Percentiles rank a stretch among this genome's conserved stretches.
Evolutionary conservation across 2,797 vertebrate species (phyloP).

Genomic region (Benthosema pterotum): DNA sequence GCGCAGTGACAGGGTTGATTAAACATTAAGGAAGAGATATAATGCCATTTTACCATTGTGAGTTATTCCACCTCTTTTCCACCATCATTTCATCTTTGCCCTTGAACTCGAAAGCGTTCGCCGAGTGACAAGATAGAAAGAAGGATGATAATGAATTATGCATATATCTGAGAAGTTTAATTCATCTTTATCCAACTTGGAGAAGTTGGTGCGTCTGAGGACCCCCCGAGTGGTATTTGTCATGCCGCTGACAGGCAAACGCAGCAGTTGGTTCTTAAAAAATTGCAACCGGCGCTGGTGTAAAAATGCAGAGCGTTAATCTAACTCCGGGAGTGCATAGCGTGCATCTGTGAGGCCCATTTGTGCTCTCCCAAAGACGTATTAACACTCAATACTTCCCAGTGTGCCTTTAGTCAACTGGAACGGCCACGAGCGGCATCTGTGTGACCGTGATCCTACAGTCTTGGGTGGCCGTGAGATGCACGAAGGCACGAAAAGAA

Average conservation of each 20-base stretch:
- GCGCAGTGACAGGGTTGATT: constrained; percentile 79
- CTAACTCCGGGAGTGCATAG: too few species aligned
- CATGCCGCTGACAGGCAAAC: constrained; percentile 68
- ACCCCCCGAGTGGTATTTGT: constrained; percentile 72
- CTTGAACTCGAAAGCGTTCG: constrained; percentile 77
- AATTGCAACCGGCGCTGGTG: constrained; percentile 29
- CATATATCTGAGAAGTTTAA: constrained; percentile 72
- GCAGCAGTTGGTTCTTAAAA: constrained; percentile 50
- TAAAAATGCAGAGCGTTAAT: too few species aligned
- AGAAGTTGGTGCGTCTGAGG: constrained; percentile 69
- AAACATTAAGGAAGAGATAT: constrained; percentile 83
- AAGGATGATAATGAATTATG: constrained; percentile 80
- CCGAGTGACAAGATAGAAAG: constrained; percentile 72
- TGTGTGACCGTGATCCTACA: constrained; percentile 35
- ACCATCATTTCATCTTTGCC: constrained; percentile 79
- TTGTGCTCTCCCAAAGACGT: too few species aligned
- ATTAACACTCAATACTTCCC: too few species aligned
- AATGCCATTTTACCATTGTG: constrained; percentile 76
- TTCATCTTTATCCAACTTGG: constrained; percentile 75
- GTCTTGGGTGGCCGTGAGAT: constrained; percentile 23
- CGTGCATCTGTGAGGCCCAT: too few species aligned
- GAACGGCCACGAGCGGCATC: constrained; percentile 30
- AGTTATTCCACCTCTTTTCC: constrained; percentile 81
- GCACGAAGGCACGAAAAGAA: constrained; percentile 27
- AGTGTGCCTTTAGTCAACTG: constrained; percentile 35